Base-by-base conservation (phyloP, 2,888 invertebrate genomes). In the Ernsta delagoae region DNA sequence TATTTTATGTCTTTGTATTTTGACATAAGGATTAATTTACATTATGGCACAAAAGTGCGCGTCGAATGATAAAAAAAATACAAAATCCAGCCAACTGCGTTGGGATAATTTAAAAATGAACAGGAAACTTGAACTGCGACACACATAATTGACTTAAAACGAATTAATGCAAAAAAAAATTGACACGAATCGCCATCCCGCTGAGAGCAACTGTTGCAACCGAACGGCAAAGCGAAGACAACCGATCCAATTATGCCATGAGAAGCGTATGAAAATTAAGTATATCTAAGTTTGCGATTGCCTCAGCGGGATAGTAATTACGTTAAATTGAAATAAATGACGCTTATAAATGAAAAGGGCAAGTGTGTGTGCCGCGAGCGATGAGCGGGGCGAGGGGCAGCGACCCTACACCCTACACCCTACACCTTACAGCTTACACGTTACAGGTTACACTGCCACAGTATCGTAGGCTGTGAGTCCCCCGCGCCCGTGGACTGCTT, bases 401-500 rank as follows among this genome's bases (percentile, higher is more conserved):
- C 8, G 41, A 8, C 7, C n/a, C n/a, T n/a, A n/a, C n/a, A n/a
- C n/a, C n/a, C n/a, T n/a, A n/a, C n/a, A 41, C 7, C 11, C 11
- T 50, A 8, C 8, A 50, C 1, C 16, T 50, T 24, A 11, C 11
- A 11, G 48, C 12, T 12, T 12, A 50, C 50, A 50, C 12, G 16
- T 50, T 97, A 98, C 96, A 98, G 95, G 95, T 98, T 98, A 98
- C 97, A 98, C 98, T 97, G 98, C 98, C 97, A 98, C 97, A 97
- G 98, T 98, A 97, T 98, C 97, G 97, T 98, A 98, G 97, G 98
- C 97, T 97, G 98, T 97, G 97, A 97, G 96, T 97, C 97, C 97
- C 95, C 95, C 97, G 95, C 95, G 92, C 93, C 94, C 90, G 89
- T 92, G 92, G 91, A 87, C 88, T 94, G 96, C 96, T 96, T 96